These are phyloP conservation scores for Thalassoma bifasciatum DNA, from an alignment of 2,113 vertebrate genomes.

Conservation along the genomic window DNA sequence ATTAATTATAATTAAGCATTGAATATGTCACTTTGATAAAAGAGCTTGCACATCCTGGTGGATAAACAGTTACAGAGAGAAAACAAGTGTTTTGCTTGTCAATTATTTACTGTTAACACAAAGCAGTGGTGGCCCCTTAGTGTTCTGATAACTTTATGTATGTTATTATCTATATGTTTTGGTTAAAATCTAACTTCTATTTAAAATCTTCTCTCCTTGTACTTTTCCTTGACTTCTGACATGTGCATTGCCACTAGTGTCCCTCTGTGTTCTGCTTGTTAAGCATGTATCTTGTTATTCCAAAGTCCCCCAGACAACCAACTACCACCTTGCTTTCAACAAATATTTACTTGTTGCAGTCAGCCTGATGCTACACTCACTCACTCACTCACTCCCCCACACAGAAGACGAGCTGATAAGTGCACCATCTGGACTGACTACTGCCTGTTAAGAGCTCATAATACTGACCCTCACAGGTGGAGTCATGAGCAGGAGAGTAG, in stretches of 20 bases:
- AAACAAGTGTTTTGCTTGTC: too few species aligned
- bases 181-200: too few species aligned
- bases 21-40: too few species aligned
- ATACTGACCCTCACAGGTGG: conserved; percentile 66
- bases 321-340: conserved; percentile 70
- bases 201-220: background rate
- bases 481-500: conserved; percentile 18
- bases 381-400: conserved; percentile 37
- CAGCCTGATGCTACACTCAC: conserved; percentile 41
- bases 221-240: background rate
- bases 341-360: conserved; percentile 77
- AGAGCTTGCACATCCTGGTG: too few species aligned
- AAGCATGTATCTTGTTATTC: conserved; percentile 44
- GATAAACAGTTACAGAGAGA: too few species aligned
- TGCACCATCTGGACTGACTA: conserved; percentile 74
- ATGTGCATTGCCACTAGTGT: conserved; percentile 6
- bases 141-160: too few species aligned
- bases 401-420: conserved; percentile 70
- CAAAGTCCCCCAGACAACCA: conserved; percentile 66
- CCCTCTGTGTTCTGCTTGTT: conserved; percentile 28
- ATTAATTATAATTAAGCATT: too few species aligned
- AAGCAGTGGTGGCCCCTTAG: too few species aligned
- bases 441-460: conserved; percentile 73
- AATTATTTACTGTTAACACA: too few species aligned
- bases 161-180: too few species aligned